Base-by-base conservation (phyloP, 2,113 vertebrate species). In the Anolis sagrei region DNA sequence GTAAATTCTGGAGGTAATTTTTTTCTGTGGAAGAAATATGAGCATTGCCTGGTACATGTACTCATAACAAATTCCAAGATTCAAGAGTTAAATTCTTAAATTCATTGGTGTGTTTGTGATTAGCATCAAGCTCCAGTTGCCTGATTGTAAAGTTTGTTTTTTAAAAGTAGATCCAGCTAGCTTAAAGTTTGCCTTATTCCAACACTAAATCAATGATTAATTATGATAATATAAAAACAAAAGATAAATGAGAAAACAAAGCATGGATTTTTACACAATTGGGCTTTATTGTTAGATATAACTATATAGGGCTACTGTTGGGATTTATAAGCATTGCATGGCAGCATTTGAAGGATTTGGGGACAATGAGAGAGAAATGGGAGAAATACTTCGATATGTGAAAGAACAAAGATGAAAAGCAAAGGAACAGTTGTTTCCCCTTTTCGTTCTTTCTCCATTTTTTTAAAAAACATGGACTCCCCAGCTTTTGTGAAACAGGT, bases 401-500 rank as follows among this genome's bases (percentile, higher is more conserved):
- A 34, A 76, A 87, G 87, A 68, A 25, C 8, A 70, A 13, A 74
- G 64, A 75, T 62, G 36, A 86, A 70, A 69, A 73, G 4, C 23
- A 87, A 70, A 27, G 34, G 73, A 80, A 64, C 83, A 74, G 1
- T 79, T 54, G 5, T 76, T 77, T 90, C 83, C 9, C 27, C 64
- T 29, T 29, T 72, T 19, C 34, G 2, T 11, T 76, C 44, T 73
- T 14, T 14, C 5, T 49, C 16, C 23, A 2, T 76, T 88, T 92
- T 25, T 2, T 82, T 18, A 27, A 21, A 10, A 73, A 19, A 2
- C 61, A 86, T 4, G 76, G 84, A 66, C 48, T 76, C 54, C 9
- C 18, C n/a, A 89, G 79, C 39, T 86, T 90, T 76, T 80, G 82
- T 84, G 83, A 23, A 87, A 76, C 79, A 83, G 88, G 88, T 86